These are phyloP conservation scores for Chrosomus eos DNA, from an alignment of 2,797 vertebrate species.

Conservation along the genomic window DNA sequence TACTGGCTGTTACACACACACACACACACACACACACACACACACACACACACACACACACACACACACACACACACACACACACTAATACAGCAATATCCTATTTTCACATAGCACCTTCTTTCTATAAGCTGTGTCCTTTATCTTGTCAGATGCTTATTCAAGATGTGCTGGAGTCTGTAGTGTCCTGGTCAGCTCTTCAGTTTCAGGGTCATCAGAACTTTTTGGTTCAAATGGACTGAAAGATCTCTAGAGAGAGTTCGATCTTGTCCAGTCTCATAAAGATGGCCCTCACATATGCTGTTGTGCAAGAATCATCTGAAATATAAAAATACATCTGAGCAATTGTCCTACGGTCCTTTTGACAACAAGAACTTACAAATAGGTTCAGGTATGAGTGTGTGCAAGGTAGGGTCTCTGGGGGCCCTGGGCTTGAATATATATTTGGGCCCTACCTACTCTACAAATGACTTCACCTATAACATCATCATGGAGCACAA, in stretches of 20 bases:
- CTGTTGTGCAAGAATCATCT: background rate
- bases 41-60: too few species aligned
- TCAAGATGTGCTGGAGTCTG: background rate
- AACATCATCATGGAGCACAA: too few species aligned
- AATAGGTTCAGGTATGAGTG: background rate
- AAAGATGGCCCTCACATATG: slow-evolving; percentile 3
- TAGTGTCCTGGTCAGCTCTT: background rate
- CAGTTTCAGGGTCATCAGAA: background rate
- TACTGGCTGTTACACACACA: too few species aligned
- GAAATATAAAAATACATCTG: background rate
- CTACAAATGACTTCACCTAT: too few species aligned
- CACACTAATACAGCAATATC: background rate
- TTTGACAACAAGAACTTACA: background rate
- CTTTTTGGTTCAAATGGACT: background rate
- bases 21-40: too few species aligned
- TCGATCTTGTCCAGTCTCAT: background rate
- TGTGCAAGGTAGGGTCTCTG: too few species aligned
- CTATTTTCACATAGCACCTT: background rate
- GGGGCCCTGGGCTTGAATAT: too few species aligned
- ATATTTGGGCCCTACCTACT: too few species aligned
- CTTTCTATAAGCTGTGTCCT: background rate
- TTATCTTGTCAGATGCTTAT: slow-evolving; percentile 2
- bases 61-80: background rate
- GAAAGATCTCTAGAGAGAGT: background rate
- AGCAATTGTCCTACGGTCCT: background rate